Evolutionary conservation across 2,113 vertebrate genomes (phyloP).

Genomic region (Indri indri): DNA sequence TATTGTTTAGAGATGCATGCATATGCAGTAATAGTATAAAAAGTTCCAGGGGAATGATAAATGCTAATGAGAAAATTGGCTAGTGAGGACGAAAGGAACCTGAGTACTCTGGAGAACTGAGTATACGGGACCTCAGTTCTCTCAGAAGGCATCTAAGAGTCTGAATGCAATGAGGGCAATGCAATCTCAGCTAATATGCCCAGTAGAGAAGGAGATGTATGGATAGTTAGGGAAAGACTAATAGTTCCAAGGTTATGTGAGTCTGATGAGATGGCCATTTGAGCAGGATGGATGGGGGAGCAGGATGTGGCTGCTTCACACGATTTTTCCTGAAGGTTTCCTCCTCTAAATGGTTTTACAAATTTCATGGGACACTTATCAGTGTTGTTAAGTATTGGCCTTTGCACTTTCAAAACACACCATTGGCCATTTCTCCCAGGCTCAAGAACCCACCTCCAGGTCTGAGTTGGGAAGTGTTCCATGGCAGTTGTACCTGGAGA

Average conservation of each 20-base stretch:
- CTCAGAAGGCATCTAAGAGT: background rate
- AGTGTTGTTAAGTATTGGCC: background rate
- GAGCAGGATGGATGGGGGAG: background rate
- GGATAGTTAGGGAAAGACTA: rapidly evolving
- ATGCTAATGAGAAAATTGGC: too few relatives aligned
- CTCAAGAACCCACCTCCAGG: background rate
- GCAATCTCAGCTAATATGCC: background rate
- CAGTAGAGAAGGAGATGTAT: background rate
- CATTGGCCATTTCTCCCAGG: background rate
- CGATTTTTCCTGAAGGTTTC: background rate
- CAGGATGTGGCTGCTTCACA: background rate
- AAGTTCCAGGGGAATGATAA: background rate
- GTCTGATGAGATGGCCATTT: too few relatives aligned
- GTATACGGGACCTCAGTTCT: background rate
- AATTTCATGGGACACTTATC: background rate
- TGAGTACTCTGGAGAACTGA: background rate
- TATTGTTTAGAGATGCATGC: background rate
- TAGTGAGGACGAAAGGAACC: background rate
- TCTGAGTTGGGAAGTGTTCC: background rate
- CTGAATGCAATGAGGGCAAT: background rate
- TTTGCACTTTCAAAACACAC: background rate
- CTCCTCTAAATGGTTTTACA: background rate
- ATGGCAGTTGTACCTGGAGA: background rate
- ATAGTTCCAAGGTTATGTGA: background rate
- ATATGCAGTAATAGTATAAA: background rate